phyloP scores from a whole-genome alignment of 2,888 invertebrate species.

The Protonemura montana region DNA sequence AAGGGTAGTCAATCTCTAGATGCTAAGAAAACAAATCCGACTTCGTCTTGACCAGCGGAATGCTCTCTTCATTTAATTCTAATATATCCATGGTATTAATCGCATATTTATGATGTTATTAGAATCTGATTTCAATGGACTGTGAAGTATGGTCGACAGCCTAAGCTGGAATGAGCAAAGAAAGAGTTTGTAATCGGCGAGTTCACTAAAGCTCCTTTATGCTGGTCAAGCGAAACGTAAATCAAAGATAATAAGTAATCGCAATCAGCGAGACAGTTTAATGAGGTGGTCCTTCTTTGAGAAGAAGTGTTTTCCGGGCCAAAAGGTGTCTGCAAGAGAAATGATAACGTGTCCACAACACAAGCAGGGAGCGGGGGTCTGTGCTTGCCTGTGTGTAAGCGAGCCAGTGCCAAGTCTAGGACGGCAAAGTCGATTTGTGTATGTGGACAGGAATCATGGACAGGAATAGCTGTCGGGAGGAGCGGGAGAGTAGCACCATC shows the following conservation, averaged over 20 bases:
- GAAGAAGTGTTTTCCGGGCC: neutral
- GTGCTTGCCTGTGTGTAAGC: neutral
- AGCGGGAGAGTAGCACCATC: neutral
- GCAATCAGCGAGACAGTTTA: constrained; percentile 1
- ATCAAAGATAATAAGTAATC: neutral
- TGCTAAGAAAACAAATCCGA: neutral
- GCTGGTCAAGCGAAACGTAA: neutral
- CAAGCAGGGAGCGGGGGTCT: neutral
- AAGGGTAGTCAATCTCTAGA: neutral
- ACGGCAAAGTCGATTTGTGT: neutral
- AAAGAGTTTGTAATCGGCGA: neutral
- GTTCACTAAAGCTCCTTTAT: neutral
- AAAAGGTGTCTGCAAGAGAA: neutral
- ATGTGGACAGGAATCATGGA: constrained; percentile 20
- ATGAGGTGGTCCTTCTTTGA: neutral
- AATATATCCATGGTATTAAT: neutral
- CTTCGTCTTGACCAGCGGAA: neutral
- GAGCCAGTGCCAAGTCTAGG: constrained; percentile 17
- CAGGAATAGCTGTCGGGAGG: constrained; percentile 17
- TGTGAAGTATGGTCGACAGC: neutral
- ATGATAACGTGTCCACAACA: neutral
- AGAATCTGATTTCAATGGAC: constrained; percentile 2
- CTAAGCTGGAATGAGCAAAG: neutral
- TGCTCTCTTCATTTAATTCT: neutral
- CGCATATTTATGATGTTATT: neutral